Evolutionary conservation across 2,113 vertebrate species (phyloP).

Genomic region (Ageneiosus marmoratus): DNA sequence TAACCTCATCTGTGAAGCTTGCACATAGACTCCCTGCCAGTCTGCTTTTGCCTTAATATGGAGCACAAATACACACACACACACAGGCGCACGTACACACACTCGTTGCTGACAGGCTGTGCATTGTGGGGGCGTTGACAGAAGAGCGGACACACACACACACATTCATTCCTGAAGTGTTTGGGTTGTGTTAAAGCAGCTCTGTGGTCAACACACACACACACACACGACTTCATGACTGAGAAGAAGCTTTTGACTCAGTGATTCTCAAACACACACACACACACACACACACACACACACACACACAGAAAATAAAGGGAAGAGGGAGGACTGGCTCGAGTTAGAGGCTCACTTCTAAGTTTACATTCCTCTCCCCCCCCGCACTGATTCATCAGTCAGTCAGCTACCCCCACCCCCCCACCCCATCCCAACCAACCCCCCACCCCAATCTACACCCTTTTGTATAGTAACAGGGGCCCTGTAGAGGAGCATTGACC

Average conservation of each 20-base stretch:
- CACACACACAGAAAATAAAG: constrained; percentile 5
- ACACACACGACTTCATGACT: constrained; percentile 28
- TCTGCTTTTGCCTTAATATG: constrained; percentile 44
- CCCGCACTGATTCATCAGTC: constrained; percentile 1
- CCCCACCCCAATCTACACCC: too few relatives aligned
- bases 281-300: not conserved
- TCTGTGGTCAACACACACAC: constrained; percentile 44
- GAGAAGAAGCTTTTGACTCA: constrained; percentile 29
- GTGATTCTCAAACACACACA: not conserved
- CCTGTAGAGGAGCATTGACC: not conserved
- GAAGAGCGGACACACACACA: constrained; percentile 22
- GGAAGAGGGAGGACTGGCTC: constrained; percentile 12
- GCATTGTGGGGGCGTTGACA: constrained; percentile 36
- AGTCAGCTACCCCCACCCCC: not conserved
- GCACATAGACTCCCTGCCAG: constrained; percentile 15
- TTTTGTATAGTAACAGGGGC: not conserved
- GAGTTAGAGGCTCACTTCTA: constrained; percentile 9
- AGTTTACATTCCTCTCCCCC: constrained; percentile 28
- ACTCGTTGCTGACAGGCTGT: constrained; percentile 27
- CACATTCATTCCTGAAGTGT: constrained; percentile 38
- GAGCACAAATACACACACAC: constrained; percentile 9
- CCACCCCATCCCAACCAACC: too few relatives aligned
- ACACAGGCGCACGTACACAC: not conserved
- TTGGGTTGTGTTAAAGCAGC: constrained; percentile 10
- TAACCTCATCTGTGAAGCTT: constrained; percentile 49